These are phyloP conservation scores for Liasis olivaceus DNA, from an alignment of 2,797 vertebrate genomes.

Conservation along the genomic window DNA sequence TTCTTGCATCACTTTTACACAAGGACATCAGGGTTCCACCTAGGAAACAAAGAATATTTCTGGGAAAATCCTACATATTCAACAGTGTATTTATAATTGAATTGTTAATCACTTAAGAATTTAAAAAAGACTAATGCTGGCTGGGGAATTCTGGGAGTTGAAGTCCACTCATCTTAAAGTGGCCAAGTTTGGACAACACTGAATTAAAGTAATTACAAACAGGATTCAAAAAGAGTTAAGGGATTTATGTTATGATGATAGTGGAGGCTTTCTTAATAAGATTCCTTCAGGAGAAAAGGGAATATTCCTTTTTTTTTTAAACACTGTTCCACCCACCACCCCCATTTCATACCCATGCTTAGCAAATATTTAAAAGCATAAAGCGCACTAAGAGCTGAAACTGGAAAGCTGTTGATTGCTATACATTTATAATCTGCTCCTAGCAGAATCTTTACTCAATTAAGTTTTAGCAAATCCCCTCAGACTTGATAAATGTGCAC, in stretches of 20 bases:
- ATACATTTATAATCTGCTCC: slow-evolving; percentile 23
- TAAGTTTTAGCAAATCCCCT: neutral
- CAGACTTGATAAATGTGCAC: neutral
- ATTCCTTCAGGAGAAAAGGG: neutral
- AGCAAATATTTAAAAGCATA: slow-evolving; percentile 6
- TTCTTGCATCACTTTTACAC: neutral
- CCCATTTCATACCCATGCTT: neutral
- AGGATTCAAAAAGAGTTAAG: neutral
- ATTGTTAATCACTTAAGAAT: neutral
- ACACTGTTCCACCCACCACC: neutral
- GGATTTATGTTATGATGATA: neutral
- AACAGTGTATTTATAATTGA: neutral
- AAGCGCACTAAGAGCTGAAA: neutral
- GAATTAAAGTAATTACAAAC: slow-evolving; percentile 38
- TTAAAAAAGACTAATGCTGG: slow-evolving; percentile 1
- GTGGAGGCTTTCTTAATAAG: slow-evolving; percentile 39
- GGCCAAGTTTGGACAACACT: too few relatives aligned
- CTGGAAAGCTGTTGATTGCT: neutral
- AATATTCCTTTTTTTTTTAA: slow-evolving; percentile 24
- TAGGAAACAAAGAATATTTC: neutral
- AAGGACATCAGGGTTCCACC: neutral
- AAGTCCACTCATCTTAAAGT: too few relatives aligned
- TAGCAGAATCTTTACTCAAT: neutral
- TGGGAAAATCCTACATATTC: neutral
- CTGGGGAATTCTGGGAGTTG: too few relatives aligned